These are phyloP conservation scores for Chlorodrepanis virens DNA, from an alignment of 2,113 vertebrate species.

Conservation along the genomic window DNA sequence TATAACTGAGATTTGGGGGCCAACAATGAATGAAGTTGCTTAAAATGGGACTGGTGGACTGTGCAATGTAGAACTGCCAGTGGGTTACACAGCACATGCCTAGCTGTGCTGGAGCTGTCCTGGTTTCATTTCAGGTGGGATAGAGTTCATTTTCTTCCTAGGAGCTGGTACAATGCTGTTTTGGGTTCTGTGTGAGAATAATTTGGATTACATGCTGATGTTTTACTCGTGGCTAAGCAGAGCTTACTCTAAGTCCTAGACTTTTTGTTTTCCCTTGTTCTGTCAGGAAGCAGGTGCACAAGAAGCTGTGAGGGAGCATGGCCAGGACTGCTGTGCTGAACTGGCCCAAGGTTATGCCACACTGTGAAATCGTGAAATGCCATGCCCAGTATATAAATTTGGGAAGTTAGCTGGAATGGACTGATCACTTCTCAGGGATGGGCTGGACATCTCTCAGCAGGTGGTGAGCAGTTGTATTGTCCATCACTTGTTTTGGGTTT, in stretches of 20 bases:
- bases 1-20: background rate
- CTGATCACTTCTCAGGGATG: background rate
- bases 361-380: rapidly evolving
- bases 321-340: background rate
- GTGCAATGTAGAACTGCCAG: rapidly evolving
- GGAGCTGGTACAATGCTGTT: background rate
- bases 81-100: background rate
- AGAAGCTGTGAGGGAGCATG: background rate
- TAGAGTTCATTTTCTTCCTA: background rate
- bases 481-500: background rate
- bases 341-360: background rate
- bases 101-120: background rate
- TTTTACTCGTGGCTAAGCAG: background rate
- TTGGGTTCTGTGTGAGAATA: background rate
- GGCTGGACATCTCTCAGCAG: background rate
- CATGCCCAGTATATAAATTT: background rate
- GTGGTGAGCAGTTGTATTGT: background rate
- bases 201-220: too few relatives aligned
- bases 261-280: background rate
- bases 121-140: background rate
- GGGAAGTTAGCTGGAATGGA: background rate
- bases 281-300: background rate
- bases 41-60: background rate
- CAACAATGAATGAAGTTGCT: background rate
- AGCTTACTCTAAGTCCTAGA: background rate